Percentiles rank a stretch among this genome's conserved stretches.
These are phyloP conservation scores for Silurus glanis DNA, from an alignment of 2,113 vertebrate genomes.

Conservation along the genomic window DNA sequence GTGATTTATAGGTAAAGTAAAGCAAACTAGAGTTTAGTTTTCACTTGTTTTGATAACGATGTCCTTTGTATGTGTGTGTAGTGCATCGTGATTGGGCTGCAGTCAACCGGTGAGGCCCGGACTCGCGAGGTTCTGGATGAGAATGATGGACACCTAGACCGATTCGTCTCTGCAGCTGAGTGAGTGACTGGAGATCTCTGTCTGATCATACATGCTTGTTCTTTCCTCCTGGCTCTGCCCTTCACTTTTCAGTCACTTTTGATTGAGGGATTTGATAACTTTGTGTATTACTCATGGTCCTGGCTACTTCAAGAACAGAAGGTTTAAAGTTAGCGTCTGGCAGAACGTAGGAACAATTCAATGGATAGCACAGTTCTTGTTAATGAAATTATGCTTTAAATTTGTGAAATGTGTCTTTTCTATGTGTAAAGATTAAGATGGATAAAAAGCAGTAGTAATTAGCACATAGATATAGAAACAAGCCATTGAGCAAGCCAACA, in stretches of 20 bases:
- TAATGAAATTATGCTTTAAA: not conserved
- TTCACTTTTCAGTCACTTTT: not conserved
- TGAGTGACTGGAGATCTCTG: slow-evolving; percentile 66
- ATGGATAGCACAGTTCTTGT: not conserved
- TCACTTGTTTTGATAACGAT: not conserved
- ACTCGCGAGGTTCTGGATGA: slow-evolving; percentile 94
- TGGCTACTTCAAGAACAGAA: not conserved
- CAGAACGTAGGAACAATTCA: not conserved
- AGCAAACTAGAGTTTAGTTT: not conserved
- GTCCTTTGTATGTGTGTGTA: slow-evolving; percentile 53
- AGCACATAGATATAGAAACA: not conserved
- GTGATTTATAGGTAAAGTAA: not conserved
- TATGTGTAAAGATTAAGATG: not conserved
- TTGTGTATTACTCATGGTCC: not conserved
- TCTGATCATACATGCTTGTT: not conserved
- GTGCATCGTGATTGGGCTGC: slow-evolving; percentile 96
- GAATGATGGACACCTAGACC: slow-evolving; percentile 89
- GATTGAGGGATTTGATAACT: not conserved
- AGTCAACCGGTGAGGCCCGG: slow-evolving; percentile 95
- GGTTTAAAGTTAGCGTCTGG: not conserved
- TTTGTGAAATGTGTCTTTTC: not conserved
- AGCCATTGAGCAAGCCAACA: not conserved
- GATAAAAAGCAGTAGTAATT: too few relatives aligned
- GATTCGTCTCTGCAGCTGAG: slow-evolving; percentile 95
- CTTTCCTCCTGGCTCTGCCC: not conserved